Percentiles rank a stretch among this genome's conserved stretches.
Conservation (phyloP, 1,140 invertebrate species). For the Brachionus calyciflorus region DNA sequence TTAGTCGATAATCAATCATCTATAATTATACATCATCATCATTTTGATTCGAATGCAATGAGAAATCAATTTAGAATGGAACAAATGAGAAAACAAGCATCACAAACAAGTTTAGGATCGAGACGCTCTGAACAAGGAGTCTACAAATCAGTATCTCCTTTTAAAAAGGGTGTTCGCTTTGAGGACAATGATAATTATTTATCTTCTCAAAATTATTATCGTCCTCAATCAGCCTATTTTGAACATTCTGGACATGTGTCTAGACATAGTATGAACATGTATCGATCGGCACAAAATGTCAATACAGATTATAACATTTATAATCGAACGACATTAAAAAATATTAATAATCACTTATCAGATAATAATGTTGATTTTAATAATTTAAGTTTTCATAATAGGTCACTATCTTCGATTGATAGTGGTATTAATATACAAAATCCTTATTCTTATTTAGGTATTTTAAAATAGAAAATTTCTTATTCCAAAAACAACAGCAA, state of each 20-base stretch:
- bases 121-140: neutral
- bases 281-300: constrained; percentile 23
- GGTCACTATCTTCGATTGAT: constrained; percentile 25
- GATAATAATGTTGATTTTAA: constrained; percentile 22
- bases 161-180: constrained; percentile 5
- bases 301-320: neutral
- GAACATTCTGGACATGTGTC: neutral
- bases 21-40: constrained; percentile 44
- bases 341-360: neutral
- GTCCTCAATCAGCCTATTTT: neutral
- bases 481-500: neutral
- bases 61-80: neutral
- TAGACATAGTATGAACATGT: neutral
- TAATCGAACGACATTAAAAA: neutral
- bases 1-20: constrained; percentile 33
- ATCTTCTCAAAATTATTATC: neutral
- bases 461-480: neutral
- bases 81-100: neutral
- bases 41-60: constrained; percentile 25
- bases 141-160: neutral
- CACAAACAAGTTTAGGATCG: neutral
- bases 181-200: neutral
- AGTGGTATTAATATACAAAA: constrained; percentile 13
- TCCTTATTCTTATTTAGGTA: constrained; percentile 37
- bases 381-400: constrained; percentile 27